phyloP scores from a whole-genome alignment of 2,113 vertebrate genomes.

The Camarhynchus parvulus region DNA sequence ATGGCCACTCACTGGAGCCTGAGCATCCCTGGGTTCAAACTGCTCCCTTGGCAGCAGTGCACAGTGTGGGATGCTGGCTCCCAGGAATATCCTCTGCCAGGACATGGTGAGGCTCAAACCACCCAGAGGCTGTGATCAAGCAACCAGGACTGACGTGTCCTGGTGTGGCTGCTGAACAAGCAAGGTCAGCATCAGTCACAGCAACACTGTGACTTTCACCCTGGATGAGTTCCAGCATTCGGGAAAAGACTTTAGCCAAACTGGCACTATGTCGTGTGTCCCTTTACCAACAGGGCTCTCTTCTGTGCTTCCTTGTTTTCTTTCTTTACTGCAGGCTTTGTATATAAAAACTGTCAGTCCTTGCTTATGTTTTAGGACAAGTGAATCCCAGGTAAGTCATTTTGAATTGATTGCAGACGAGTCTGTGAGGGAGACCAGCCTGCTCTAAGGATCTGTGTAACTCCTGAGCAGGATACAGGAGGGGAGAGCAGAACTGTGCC shows the following conservation, averaged over 20 bases:
- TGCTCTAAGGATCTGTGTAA: fast-evolving
- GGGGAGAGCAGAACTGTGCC: background rate
- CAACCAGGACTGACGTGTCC: background rate
- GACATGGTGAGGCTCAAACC: background rate
- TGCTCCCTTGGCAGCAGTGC: background rate
- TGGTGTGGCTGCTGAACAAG: fast-evolving
- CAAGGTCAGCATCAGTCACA: background rate
- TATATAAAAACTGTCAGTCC: background rate
- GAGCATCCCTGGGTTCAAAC: background rate
- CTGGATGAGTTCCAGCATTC: background rate
- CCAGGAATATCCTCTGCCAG: background rate
- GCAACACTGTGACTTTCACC: background rate
- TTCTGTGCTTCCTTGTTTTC: background rate
- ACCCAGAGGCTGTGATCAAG: background rate
- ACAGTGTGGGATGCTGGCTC: fast-evolving
- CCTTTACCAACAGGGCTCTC: background rate
- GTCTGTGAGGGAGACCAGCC: background rate
- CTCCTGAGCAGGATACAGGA: background rate
- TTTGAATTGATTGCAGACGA: background rate
- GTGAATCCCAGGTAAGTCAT: fast-evolving
- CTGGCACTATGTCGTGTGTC: background rate
- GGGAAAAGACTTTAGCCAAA: background rate
- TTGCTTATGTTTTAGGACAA: background rate
- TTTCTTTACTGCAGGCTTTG: background rate
- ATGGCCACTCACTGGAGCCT: background rate